Evolutionary conservation across 2,888 invertebrate genomes (phyloP).

Genomic region (Adelognathus sp.): DNA sequence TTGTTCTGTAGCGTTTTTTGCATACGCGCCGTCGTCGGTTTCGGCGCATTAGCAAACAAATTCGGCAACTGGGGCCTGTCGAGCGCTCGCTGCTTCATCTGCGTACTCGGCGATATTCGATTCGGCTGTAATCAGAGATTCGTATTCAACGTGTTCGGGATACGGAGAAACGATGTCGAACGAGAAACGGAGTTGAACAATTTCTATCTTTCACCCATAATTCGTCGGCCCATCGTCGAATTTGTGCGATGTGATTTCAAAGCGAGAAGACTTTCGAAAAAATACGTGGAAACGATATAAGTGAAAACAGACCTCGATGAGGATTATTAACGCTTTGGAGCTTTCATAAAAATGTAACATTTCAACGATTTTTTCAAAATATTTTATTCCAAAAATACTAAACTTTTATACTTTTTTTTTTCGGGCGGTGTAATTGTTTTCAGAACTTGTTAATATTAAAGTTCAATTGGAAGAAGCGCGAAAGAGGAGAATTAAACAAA

Average conservation of each 20-base stretch:
- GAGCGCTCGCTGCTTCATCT: constrained; percentile 70
- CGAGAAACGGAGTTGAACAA: background rate
- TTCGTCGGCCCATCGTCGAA: background rate
- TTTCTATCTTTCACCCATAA: background rate
- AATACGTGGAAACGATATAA: too few relatives aligned
- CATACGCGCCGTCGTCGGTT: constrained; percentile 65
- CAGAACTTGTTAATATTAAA: too few relatives aligned
- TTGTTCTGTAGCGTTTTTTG: constrained; percentile 70
- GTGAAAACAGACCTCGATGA: too few relatives aligned
- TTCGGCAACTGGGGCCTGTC: constrained; percentile 75
- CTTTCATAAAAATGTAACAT: too few relatives aligned
- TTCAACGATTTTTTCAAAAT: too few relatives aligned
- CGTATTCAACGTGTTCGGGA: background rate
- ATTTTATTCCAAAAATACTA: background rate
- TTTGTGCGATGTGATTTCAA: background rate
- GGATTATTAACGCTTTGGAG: too few relatives aligned
- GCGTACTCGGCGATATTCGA: constrained; percentile 75
- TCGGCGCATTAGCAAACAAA: constrained; percentile 74
- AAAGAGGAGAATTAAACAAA: too few relatives aligned
- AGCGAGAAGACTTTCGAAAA: too few relatives aligned
- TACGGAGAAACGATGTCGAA: background rate
- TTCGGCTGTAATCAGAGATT: constrained; percentile 66
- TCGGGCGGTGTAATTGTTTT: too few relatives aligned
- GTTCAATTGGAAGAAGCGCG: too few relatives aligned
- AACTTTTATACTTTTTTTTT: background rate